Evolutionary conservation across 2,888 invertebrate genomes (phyloP), one percentile per base, ranked within the genome.

Genomic region (Lochmaea capreae): DNA sequence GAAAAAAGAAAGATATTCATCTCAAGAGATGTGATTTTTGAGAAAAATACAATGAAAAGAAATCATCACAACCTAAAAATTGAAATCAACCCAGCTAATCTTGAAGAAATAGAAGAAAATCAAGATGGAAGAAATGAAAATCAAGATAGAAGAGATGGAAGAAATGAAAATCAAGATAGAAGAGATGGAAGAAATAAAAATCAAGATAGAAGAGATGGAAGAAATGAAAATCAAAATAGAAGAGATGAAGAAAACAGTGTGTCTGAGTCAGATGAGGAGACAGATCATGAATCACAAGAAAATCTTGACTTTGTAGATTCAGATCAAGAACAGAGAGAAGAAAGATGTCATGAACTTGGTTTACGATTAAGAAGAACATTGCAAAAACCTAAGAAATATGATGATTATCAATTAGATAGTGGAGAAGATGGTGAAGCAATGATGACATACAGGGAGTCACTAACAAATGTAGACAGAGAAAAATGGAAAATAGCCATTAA

Each of bases 401-500:
- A 54, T 12, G 54, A 54, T 14, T 8, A 54, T 14, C 54, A 54
- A 16, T 18, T 14, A 54, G 14, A n/a, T 26, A 54, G 54, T 2
- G 18, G n/a, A 16, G 54, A 54, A 54, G n/a, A 14, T 12, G 54
- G 16, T 6, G 54, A 54, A 54, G 14, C 12, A 54, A 54, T 54
- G n/a, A 54, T 8, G n/a, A 54, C 54, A 26, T 26, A 26, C n/a
- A 54, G 14, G 1, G 54, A 18, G 14, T 54, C n/a, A 9, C 14
- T 18, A 18, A 54, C 5, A 26, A 26, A n/a, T n/a, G 18, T 2
- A 63, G 39, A 68, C n/a, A 68, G 67, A 52, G 12, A 65, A 49
- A 68, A 77, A 16, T 77, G 73, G 77, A 57, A 18, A n/a, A 42
- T 65, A 61, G 77, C 78, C n/a, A 76, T 76, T 33, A 16, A 74